These are phyloP conservation scores for Oreohelix idahoensis DNA, from an alignment of 1,140 invertebrate species.

Conservation along the genomic window DNA sequence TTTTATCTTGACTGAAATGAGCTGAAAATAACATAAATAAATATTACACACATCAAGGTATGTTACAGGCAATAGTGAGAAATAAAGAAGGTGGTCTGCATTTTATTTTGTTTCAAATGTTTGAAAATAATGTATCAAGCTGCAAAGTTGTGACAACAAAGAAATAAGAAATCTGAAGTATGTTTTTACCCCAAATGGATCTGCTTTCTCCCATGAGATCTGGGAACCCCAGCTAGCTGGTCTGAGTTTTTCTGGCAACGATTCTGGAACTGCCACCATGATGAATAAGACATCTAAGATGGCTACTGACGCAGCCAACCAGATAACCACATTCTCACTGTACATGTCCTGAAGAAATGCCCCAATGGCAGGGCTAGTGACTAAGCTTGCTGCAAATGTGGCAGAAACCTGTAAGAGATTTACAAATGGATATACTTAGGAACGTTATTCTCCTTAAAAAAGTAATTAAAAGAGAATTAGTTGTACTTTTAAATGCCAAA, in stretches of 20 bases:
- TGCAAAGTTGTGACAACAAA: background rate
- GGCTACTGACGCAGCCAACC: slow-evolving; percentile 91
- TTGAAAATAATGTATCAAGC: no score
- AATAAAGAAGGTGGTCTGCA: no score
- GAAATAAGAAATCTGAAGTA: background rate
- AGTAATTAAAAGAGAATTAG: no score
- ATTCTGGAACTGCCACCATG: slow-evolving; percentile 97
- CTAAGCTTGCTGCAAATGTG: slow-evolving; percentile 98
- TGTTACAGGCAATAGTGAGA: no score
- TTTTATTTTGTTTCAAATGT: no score
- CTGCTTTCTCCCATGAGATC: slow-evolving; percentile 89
- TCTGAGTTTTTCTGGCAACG: slow-evolving; percentile 84
- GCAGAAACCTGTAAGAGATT: slow-evolving; percentile 84
- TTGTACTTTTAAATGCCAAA: no score
- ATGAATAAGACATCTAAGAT: slow-evolving; percentile 98
- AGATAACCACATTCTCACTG: slow-evolving; percentile 95
- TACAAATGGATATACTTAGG: no score
- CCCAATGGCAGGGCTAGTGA: slow-evolving; percentile 96
- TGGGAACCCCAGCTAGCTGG: slow-evolving; percentile 70
- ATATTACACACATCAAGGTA: no score
- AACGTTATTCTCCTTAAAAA: no score
- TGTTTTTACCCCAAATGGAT: slow-evolving; percentile 90
- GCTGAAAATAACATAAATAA: no score
- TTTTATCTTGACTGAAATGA: no score
- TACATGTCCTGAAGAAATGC: slow-evolving; percentile 92